phyloP scores from a whole-genome alignment of 2,113 vertebrate species.

The Nipponia nippon region DNA sequence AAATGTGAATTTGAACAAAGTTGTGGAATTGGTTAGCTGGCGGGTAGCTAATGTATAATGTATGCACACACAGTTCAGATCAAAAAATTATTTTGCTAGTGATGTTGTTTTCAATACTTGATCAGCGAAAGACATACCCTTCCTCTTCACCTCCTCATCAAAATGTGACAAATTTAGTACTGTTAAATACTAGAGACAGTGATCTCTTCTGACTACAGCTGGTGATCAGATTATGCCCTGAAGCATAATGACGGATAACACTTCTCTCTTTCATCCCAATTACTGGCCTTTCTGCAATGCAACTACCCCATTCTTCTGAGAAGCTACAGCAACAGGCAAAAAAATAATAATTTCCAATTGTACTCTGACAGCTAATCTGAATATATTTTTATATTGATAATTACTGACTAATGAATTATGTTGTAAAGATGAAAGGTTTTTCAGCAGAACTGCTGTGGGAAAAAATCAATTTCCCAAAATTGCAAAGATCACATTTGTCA shows the following conservation, averaged over 20 bases:
- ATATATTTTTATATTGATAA: neutral
- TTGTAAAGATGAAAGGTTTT: neutral
- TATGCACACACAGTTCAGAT: neutral
- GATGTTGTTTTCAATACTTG: slow-evolving; percentile 30
- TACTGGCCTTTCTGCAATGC: neutral
- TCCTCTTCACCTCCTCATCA: slow-evolving; percentile 30
- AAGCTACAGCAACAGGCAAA: neutral
- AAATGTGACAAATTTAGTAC: slow-evolving; percentile 50
- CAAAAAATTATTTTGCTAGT: slow-evolving; percentile 6
- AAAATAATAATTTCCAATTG: neutral
- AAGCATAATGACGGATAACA: slow-evolving; percentile 49
- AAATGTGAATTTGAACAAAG: slow-evolving; percentile 34
- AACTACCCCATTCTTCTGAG: neutral
- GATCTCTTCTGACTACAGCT: slow-evolving; percentile 64
- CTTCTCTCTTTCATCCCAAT: slow-evolving; percentile 40
- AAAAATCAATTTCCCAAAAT: neutral
- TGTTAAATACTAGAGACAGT: slow-evolving; percentile 33
- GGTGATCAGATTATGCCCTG: slow-evolving; percentile 65
- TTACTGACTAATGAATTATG: neutral
- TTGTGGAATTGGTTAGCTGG: slow-evolving; percentile 26
- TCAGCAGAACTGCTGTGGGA: neutral
- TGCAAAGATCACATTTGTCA: neutral
- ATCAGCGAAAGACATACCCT: slow-evolving; percentile 34
- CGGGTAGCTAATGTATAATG: slow-evolving; percentile 24
- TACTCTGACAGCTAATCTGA: neutral